Base-by-base conservation (phyloP, 2,888 invertebrate genomes). In the Julus scandinavius region DNA sequence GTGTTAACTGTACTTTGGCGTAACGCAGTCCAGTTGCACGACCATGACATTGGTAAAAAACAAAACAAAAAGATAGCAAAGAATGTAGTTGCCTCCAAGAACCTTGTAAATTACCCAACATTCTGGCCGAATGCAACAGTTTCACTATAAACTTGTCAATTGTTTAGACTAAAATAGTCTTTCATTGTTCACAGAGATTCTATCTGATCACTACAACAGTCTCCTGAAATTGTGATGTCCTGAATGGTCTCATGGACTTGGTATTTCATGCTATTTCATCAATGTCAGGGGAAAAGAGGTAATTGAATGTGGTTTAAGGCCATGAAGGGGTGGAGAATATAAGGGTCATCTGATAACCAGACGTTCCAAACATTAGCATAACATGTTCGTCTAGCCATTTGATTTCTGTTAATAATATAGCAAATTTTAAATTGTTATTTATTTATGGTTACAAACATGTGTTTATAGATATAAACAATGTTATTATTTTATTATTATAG, bases 401-500 rank as follows among this genome's bases (percentile, higher is more conserved):
- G 6, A 11, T 49, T 49, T 49, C 13, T 17, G 11, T 15, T 63
- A 63, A 63, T 63, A 13, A n/a, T 29, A 72, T 29, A 29, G 29
- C 72, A 29, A 29, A 72, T 29, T 72, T 72, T 72, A 29, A 20
- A 29, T 72, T 72, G 1, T 72, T 20, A 72, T 63, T 17, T 2
- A 29, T 72, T 72, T 72, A 72, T 72, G 9, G 29, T 72, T 29
- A 29, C 11, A 72, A 72, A 72, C 29, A 29, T 4, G 20, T 29
- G 29, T 72, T 63, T 72, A 72, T 72, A 5, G 9, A 9, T 6
- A 9, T 29, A 72, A 17, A 63, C 54, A 6, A 1, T 63, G 17
- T 63, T 63, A 63, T 63, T 63, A 63, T 63, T 63, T 63, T 17
- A n/a, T n/a, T 17, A n/a, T n/a, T 63, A 63, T n/a, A n/a, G 63